phyloP scores from a whole-genome alignment of 2,113 vertebrate species.

The Herpetotheres cachinnans region DNA sequence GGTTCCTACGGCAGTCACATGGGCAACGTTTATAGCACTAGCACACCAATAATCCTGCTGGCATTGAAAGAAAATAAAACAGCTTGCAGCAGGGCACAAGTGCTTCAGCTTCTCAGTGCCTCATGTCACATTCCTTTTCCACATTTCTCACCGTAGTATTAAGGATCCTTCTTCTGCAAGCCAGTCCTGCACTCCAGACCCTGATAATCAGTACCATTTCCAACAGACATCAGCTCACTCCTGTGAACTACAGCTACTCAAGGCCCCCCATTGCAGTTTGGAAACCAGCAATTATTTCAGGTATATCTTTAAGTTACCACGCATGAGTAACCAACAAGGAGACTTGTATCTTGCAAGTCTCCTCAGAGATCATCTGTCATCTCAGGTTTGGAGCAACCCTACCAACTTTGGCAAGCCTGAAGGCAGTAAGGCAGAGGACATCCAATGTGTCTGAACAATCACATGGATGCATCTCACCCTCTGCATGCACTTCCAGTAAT shows the following conservation, averaged over 20 bases:
- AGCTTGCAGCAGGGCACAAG: not conserved
- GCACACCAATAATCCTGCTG: not conserved
- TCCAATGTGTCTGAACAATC: fast-evolving
- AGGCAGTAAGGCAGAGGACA: not conserved
- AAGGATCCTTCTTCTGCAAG: not conserved
- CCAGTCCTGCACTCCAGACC: not conserved
- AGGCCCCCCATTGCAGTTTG: not conserved
- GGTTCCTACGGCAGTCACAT: not conserved
- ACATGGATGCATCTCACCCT: not conserved
- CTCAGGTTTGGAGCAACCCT: not conserved
- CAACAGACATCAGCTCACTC: not conserved
- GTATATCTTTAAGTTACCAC: not conserved
- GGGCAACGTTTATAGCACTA: not conserved
- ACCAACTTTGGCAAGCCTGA: not conserved
- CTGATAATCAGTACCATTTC: not conserved
- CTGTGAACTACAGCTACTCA: not conserved
- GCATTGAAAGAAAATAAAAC: not conserved
- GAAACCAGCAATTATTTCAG: not conserved
- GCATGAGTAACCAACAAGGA: not conserved
- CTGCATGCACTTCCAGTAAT: not conserved
- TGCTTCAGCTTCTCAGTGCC: not conserved
- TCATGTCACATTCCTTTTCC: not conserved
- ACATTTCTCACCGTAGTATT: fast-evolving
- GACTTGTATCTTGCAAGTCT: not conserved
- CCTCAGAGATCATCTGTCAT: not conserved